These are phyloP conservation scores for Bufo bufo DNA, from an alignment of 2,113 vertebrate species.

Conservation along the genomic window DNA sequence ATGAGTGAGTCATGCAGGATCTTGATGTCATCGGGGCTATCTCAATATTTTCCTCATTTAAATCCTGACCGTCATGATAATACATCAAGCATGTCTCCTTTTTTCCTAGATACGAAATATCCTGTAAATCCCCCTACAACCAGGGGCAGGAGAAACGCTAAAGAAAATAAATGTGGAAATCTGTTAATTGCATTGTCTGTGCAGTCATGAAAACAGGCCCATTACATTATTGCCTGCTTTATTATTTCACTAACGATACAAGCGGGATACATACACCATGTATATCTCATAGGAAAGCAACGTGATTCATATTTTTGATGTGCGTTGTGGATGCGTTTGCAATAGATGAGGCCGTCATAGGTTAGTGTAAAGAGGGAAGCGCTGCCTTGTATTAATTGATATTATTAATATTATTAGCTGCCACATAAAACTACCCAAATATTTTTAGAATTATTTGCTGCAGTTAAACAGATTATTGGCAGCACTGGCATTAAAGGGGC, in stretches of 20 bases:
- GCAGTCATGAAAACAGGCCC: background rate
- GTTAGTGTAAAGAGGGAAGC: background rate
- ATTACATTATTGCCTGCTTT: background rate
- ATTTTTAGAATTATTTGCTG: background rate
- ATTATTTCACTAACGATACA: constrained; percentile 1
- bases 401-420: background rate
- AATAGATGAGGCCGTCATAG: background rate
- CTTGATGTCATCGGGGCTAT: constrained; percentile 40
- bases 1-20: constrained; percentile 47
- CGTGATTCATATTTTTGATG: background rate
- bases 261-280: background rate
- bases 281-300: background rate
- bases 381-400: background rate
- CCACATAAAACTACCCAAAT: background rate
- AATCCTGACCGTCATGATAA: constrained; percentile 51
- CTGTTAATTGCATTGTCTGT: background rate
- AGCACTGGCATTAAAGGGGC: background rate
- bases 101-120: constrained; percentile 10
- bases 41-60: constrained; percentile 50
- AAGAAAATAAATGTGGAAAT: background rate
- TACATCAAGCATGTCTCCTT: constrained; percentile 16
- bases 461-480: background rate
- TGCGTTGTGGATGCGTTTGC: background rate
- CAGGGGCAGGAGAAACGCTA: background rate
- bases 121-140: constrained; percentile 3